phyloP scores from a whole-genome alignment of 2,797 vertebrate species.

The Cossypha dichroa region DNA sequence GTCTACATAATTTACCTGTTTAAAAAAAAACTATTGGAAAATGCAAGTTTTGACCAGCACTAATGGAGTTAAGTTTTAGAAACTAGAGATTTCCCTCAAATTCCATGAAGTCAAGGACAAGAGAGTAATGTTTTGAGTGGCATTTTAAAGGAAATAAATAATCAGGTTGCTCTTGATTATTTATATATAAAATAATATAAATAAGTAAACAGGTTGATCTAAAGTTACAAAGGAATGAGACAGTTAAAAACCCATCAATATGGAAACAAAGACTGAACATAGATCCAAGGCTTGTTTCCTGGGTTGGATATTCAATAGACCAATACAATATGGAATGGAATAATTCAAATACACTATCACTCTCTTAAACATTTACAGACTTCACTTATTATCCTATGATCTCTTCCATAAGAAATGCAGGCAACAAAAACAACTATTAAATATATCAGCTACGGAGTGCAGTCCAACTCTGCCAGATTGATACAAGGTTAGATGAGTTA shows the following conservation, averaged over 20 bases:
- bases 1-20: background rate
- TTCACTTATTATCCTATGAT: background rate
- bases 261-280: background rate
- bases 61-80: background rate
- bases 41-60: background rate
- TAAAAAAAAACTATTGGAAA: background rate
- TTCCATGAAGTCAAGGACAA: background rate
- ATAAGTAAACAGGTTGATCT: background rate
- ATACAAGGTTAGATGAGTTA: background rate
- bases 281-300: background rate
- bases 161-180: background rate
- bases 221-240: background rate
- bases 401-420: background rate
- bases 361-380: background rate
- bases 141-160: background rate
- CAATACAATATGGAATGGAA: background rate
- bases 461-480: background rate
- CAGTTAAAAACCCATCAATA: background rate
- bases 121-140: background rate
- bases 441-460: background rate
- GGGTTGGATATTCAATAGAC: background rate
- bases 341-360: background rate
- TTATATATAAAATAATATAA: background rate
- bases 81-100: background rate
- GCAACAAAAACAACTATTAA: background rate